These are phyloP conservation scores for Phrynocephalus versicolor DNA, from an alignment of 2,113 vertebrate species.

Conservation along the genomic window DNA sequence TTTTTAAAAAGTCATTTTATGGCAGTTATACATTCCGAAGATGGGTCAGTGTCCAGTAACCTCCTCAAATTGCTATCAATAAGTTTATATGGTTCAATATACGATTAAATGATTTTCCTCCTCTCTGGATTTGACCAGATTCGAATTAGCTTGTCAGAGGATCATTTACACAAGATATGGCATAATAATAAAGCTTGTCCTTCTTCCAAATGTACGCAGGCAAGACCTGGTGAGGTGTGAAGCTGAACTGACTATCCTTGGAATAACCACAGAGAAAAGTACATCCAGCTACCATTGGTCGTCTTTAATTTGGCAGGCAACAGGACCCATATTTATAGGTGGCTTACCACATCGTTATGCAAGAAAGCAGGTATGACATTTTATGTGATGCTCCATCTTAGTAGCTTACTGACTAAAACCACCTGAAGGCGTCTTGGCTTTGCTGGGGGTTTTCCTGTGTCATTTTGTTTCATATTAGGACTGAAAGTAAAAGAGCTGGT, in stretches of 20 bases:
- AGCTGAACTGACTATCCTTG: conserved; percentile 75
- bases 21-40: conserved; percentile 30
- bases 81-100: conserved; percentile 48
- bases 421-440: not conserved
- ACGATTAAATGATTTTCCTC: conserved; percentile 48
- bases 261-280: conserved; percentile 60
- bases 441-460: no score
- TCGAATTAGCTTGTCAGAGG: conserved; percentile 56
- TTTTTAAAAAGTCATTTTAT: conserved; percentile 45
- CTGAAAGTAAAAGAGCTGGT: not conserved
- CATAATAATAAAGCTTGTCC: conserved; percentile 37
- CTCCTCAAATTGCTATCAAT: conserved; percentile 48
- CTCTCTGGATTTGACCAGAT: conserved; percentile 49
- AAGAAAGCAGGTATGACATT: conserved; percentile 68
- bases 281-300: conserved; percentile 60
- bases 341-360: conserved; percentile 73
- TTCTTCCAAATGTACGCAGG: conserved; percentile 69
- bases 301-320: conserved; percentile 56
- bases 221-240: conserved; percentile 79
- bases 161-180: conserved; percentile 30
- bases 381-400: not conserved
- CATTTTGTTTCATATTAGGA: not conserved
- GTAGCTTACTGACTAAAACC: not conserved
- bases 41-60: conserved; percentile 38
- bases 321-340: conserved; percentile 77